These are phyloP conservation scores for Hippolais icterina DNA, from an alignment of 2,113 vertebrate species.

Conservation along the genomic window DNA sequence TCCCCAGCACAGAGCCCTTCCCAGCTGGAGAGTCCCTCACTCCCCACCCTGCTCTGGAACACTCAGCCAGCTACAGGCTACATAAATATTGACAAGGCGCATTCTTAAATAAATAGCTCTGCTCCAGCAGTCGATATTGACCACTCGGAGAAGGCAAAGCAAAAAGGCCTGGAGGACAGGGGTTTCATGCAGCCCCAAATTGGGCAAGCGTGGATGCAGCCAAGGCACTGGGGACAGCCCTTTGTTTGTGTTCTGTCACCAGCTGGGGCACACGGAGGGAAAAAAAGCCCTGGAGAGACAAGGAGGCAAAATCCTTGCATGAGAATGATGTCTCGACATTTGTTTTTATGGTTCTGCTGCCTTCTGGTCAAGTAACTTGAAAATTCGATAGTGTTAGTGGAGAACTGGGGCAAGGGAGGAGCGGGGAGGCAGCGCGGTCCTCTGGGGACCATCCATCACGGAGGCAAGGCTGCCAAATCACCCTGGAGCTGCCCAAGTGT, in stretches of 20 bases:
- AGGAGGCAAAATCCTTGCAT: background rate
- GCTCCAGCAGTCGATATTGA: background rate
- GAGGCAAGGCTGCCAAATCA: constrained; percentile 23
- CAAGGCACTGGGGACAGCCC: rapidly evolving
- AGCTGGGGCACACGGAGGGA: background rate
- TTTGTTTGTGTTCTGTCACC: background rate
- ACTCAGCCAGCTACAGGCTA: background rate
- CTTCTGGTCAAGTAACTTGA: constrained; percentile 49
- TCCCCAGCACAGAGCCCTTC: background rate
- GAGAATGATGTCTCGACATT: background rate
- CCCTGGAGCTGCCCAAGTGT: constrained; percentile 33
- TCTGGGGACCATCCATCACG: constrained; percentile 42
- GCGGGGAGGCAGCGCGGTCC: background rate
- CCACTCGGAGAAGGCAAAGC: background rate
- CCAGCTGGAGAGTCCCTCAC: background rate
- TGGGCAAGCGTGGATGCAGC: rapidly evolving
- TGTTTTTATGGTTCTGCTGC: constrained; percentile 25
- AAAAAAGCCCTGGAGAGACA: background rate
- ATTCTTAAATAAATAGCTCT: constrained; percentile 1
- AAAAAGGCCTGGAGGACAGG: background rate
- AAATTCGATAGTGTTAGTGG: background rate
- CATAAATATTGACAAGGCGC: background rate
- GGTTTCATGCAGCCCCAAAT: background rate
- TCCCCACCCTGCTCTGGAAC: background rate
- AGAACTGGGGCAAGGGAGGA: constrained; percentile 6